Base-by-base conservation (phyloP, 2,113 vertebrate genomes). In the Xiphophorus couchianus region DNA sequence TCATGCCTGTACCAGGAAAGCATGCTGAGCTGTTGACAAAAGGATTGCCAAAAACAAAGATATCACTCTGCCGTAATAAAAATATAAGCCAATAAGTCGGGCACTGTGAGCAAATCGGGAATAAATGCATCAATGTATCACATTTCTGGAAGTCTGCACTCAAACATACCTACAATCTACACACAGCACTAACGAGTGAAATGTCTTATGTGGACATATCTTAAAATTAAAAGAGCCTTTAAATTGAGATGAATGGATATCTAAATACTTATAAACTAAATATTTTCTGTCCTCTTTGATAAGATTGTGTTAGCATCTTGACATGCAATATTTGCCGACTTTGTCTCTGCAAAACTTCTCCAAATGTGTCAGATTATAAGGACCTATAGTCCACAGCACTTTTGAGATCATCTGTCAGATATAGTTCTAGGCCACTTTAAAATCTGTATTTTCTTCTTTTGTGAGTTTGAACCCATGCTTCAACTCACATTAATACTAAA, bases 41-140 rank as follows among this genome's bases (percentile, higher is more conserved):
- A 77, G 69, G 69, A 35, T 33, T 75, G 62, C 1, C 62, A 84
- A 76, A 75, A 85, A 90, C 83, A 86, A 79, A 86, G 80, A 88
- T 77, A 83, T 85, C 74, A 69, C 51, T 71, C 37, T 77, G 82
- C 74, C 58, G 70, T 62, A 64, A 77, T 77, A 74, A 85, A 78
- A 77, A 81, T 76, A 86, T 70, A 69, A 66, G 44, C 77, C 78
- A 84, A 73, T 75, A 79, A 81, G 88, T 83, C 44, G 63, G 78
- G 33, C 74, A 64, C 51, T 39, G 30, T 19, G 75, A 68, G 72
- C 76, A 62, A 84, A 88, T 83, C 12, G 60, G 60, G 74, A 78
- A 68, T 35, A 51, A 79, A 82, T 28, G 66, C 37, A 31, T 78
- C 17, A 1, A 31, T 28, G 10, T 25, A 66, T 78, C 66, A 22